A percentile compares a stretch with the other conserved stretches of the same genome.
Conservation (phyloP, 2,888 invertebrate species). For the Limnephilus rhombicus region DNA sequence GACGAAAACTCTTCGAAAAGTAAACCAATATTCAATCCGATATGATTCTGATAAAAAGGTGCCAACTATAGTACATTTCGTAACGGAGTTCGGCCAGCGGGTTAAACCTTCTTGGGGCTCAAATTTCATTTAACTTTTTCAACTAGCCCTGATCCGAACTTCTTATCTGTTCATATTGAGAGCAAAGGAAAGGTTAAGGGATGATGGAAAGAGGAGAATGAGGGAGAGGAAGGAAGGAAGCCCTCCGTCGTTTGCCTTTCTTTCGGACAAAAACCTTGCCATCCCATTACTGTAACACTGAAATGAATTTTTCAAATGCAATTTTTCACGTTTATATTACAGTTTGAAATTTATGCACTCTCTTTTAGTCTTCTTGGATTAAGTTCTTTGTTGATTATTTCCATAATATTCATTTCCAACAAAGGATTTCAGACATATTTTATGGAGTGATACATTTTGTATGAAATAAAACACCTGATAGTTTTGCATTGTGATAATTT, state of each 20-base stretch:
- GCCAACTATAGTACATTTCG: not conserved
- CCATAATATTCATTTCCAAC: not conserved
- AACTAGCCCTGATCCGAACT: slow-evolving; percentile 14
- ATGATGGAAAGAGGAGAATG: not conserved
- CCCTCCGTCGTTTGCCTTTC: slow-evolving; percentile 30
- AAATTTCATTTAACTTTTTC: slow-evolving; percentile 62
- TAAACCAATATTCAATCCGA: not conserved
- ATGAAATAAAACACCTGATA: not conserved
- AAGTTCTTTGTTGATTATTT: not conserved
- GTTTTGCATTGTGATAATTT: no score
- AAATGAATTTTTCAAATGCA: slow-evolving; percentile 10
- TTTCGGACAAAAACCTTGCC: not conserved
- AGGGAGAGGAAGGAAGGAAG: not conserved
- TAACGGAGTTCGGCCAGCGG: not conserved
- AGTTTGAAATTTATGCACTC: not conserved
- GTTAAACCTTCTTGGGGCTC: slow-evolving; percentile 28
- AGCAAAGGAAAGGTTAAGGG: not conserved
- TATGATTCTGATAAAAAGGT: not conserved
- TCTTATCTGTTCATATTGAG: slow-evolving; percentile 41
- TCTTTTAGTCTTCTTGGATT: not conserved
- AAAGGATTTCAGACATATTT: not conserved
- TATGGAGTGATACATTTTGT: no score
- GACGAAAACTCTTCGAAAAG: not conserved
- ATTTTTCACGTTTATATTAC: not conserved
- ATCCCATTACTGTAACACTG: slow-evolving; percentile 7